Evolutionary conservation across 35 echinoderm and acorn worm genomes (phyloP), one percentile per base, ranked within the genome.

Genomic region (Lytechinus variegatus): DNA sequence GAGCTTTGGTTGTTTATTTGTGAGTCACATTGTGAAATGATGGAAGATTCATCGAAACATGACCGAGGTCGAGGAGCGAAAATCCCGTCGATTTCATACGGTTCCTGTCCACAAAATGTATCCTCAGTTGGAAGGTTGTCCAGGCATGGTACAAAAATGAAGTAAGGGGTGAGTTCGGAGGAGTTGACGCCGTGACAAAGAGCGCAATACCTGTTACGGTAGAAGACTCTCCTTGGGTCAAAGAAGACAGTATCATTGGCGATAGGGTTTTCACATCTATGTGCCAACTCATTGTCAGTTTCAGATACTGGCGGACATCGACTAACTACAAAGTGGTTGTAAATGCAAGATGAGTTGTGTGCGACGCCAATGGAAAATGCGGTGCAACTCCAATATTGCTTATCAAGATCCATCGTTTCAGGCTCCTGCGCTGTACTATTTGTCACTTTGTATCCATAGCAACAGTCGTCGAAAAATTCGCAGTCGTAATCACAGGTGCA

Each of bases 201-300:
- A 44, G 88, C 88, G 88, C 88, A 90, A 19, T 90, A 90, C 52
- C 88, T 90, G 88, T 90, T 90, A 44, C 88, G 88, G 52, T 90
- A 90, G 28, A 90, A 90, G 88, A 54, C 52, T 33, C 21, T 33
- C 88, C 14, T 28, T 10, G 52, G 13, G 16, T 90, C 88, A 90
- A 52, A 90, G 10, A 90, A 44, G 88, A 90, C 88, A 90, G 28
- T 54, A 21, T 90, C 88, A 90, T 90, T 54, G 10, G 9, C 88
- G 2, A 44, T 28, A 9, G 88, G 52, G 13, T 54, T 10, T 33
- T 90, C 52, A 54, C 88, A 90, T 14, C 29, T 52, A 10, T 29
- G n/a, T 90, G 14, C 11, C 28, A 90, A 90, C 8, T 90, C 88
- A 52, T 28, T 10, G 88, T 90, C 88, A 5, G 88, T 4, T 6